Base-by-base conservation (phyloP, 2,113 vertebrate genomes). In the Calyptommatus sinebrachiatus region DNA sequence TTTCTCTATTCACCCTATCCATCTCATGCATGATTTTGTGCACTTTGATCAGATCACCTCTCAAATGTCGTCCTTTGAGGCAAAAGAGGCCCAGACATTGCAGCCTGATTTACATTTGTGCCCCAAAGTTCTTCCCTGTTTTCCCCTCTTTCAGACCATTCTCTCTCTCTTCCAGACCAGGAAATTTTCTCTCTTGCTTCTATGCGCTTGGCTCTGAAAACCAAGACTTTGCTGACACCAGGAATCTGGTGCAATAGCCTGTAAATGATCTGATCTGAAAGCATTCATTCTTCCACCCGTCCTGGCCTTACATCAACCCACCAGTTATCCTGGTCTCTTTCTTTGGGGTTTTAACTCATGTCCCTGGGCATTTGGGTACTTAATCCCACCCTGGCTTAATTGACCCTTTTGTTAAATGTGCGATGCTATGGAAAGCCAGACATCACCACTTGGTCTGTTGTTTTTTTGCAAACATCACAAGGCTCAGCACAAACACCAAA, bases 301-400 rank as follows among this genome's bases (percentile, higher is more conserved):
- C 10, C 20, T 26, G 24, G 7, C 18, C 12, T 79, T 4, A 1
- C 14, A 22, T 31, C 45, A n/a, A 24, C 76, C 76, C 22, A 9
- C 3, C 20, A 6, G 29, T 62, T 28, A 41, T n/a, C 50, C 50
- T 20, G 14, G n/a, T 20, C 53, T 35, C 79, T 81, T 75, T 60
- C 71, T 73, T 28, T 80, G 6, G 45, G 65, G 35, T 66, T 50
- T 73, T 22, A 65, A 57, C 48, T 48, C 31, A 60, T 1, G 14
- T 45, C 67, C 68, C 18, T 14, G 5, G 24, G 53, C 71, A 24
- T 53, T 76, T 70, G 7, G 10, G 60, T 10, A 67, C 73, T 80
- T 91, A 91, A 91, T 91, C 88, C 88, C 81, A 14, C 66, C 72
- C 12, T 0, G 73, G 81, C 85, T 87, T 3, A 7, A 16, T 73